phyloP scores from a whole-genome alignment of 2,888 invertebrate species.

The Rhabditoides inermis region DNA sequence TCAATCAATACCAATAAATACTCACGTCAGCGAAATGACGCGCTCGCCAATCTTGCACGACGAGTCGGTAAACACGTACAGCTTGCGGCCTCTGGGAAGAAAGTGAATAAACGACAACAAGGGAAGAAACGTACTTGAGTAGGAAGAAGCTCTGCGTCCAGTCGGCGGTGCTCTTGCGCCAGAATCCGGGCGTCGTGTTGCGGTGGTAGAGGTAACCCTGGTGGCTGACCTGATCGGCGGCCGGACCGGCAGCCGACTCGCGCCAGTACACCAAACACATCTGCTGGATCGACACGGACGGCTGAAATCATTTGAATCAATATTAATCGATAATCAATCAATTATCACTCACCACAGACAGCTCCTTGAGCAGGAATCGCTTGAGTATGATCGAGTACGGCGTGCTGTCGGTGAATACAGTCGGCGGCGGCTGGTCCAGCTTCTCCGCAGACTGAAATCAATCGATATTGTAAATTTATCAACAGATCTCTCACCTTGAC shows the following conservation, averaged over 20 bases:
- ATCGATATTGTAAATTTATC: neutral
- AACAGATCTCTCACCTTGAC: neutral
- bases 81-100: constrained; percentile 25
- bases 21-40: constrained; percentile 22
- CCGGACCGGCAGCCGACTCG: constrained; percentile 5
- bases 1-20: neutral
- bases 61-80: constrained; percentile 41
- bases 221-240: neutral
- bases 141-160: constrained; percentile 31
- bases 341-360: neutral
- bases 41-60: constrained; percentile 26
- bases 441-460: constrained; percentile 6
- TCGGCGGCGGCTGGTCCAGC: neutral
- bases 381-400: constrained; percentile 15
- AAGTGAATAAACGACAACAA: constrained; percentile 2
- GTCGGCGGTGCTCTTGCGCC: constrained; percentile 18
- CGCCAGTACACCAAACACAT: constrained; percentile 14
- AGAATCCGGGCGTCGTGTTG: too few relatives aligned
- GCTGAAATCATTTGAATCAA: constrained; percentile 2
- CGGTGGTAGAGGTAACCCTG: constrained; percentile 3
- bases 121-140: constrained; percentile 12
- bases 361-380: constrained; percentile 11
- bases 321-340: neutral
- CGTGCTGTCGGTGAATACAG: constrained; percentile 2
- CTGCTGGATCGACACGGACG: constrained; percentile 1